Evolutionary conservation across 2,888 invertebrate species (phyloP).

Genomic region (Achlya flavicornis): DNA sequence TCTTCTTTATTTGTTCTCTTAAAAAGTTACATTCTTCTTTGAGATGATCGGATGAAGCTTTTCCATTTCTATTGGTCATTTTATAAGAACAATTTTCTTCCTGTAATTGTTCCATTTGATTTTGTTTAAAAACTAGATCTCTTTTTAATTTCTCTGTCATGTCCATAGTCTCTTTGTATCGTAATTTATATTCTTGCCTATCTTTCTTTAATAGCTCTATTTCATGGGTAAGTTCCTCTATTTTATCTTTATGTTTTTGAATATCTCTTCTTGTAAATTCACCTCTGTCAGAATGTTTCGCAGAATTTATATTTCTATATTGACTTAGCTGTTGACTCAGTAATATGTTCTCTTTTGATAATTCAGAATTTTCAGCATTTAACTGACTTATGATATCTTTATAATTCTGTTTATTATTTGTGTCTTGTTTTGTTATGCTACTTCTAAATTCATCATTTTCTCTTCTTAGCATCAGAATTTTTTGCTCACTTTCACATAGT

Average conservation of each 20-base stretch:
- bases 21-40: conserved; percentile 75
- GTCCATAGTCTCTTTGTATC: conserved; percentile 68
- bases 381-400: conserved; percentile 74
- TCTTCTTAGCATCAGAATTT: conserved; percentile 73
- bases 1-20: conserved; percentile 73
- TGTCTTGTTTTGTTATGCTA: conserved; percentile 46
- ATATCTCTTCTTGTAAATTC: conserved; percentile 52
- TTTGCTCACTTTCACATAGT: conserved; percentile 79
- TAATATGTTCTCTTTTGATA: conserved; percentile 74
- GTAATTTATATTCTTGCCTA: conserved; percentile 68
- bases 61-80: conserved; percentile 71
- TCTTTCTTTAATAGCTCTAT: conserved; percentile 65
- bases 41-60: conserved; percentile 71
- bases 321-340: conserved; percentile 70
- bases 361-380: conserved; percentile 73
- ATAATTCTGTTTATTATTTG: conserved; percentile 64
- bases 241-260: conserved; percentile 60
- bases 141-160: conserved; percentile 69
- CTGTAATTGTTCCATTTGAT: conserved; percentile 70
- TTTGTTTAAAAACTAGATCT: conserved; percentile 71
- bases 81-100: conserved; percentile 78
- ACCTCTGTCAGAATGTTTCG: conserved; percentile 49
- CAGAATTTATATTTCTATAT: conserved; percentile 55
- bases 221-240: conserved; percentile 62
- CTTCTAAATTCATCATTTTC: conserved; percentile 73